A percentile compares a stretch with the other conserved stretches of the same genome.
Conservation (phyloP, 2,113 vertebrate species). For the Otus sunia region DNA sequence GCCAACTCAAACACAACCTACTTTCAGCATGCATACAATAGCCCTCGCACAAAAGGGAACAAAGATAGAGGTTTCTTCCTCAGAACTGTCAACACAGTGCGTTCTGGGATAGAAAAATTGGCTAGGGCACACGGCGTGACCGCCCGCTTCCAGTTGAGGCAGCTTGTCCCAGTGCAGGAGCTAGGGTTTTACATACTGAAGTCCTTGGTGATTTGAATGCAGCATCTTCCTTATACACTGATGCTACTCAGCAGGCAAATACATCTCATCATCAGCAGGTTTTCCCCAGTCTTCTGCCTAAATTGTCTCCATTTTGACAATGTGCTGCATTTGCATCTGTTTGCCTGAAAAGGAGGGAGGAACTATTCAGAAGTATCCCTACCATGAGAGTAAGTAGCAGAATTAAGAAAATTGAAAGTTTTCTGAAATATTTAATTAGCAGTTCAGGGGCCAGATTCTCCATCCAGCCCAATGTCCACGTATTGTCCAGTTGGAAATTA, state of each 20-base stretch:
- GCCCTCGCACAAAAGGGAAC: background rate
- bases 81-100: background rate
- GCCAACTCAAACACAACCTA: background rate
- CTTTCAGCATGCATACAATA: background rate
- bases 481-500: background rate
- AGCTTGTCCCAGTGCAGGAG: background rate
- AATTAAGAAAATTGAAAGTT: background rate
- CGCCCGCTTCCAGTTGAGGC: background rate
- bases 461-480: background rate
- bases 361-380: background rate
- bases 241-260: background rate
- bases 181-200: background rate
- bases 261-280: background rate
- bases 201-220: background rate
- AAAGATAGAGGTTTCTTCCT: background rate
- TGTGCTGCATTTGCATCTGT: background rate
- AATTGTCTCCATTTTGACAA: background rate
- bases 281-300: background rate
- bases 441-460: background rate
- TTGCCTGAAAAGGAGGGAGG: background rate
- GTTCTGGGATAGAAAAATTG: background rate
- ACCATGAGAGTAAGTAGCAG: background rate
- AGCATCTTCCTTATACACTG: background rate
- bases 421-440: background rate
- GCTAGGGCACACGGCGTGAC: fast-evolving